These are phyloP conservation scores for Penaeus vannamei DNA, from an alignment of 1,140 invertebrate species.

Conservation along the genomic window DNA sequence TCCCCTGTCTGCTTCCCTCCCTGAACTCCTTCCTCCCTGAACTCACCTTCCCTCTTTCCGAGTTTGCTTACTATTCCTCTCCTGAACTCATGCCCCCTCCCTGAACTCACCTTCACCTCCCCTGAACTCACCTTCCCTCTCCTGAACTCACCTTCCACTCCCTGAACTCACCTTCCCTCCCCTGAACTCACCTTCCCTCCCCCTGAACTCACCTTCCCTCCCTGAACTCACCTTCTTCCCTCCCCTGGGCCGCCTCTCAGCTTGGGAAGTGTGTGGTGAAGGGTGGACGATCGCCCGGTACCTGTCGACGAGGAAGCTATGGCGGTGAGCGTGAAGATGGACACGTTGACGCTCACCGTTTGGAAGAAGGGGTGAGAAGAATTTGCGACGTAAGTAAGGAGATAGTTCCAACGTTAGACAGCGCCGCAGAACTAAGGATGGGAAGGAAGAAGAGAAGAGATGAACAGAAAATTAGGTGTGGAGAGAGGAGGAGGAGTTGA, in stretches of 20 bases:
- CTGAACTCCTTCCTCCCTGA: neutral
- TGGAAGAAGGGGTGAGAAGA: conserved; percentile 87
- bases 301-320: conserved; percentile 85
- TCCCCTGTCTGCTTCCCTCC: neutral
- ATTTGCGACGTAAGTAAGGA: conserved; percentile 85
- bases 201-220: neutral
- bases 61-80: neutral
- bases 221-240: no score
- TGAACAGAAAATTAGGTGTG: neutral
- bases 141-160: neutral
- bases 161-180: neutral
- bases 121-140: neutral
- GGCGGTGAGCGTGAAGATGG: conserved; percentile 85
- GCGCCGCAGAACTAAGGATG: conserved; percentile 82
- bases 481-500: neutral
- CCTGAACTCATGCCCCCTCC: no score
- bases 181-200: neutral
- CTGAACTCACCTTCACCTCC: neutral
- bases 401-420: conserved; percentile 88
- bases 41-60: neutral
- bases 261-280: conserved; percentile 80
- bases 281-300: conserved; percentile 88
- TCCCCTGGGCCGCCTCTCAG: conserved; percentile 44
- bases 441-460: neutral
- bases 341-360: conserved; percentile 83